Evolutionary conservation across 2,113 vertebrate species (phyloP).

Genomic region (Dicaeum eximium): DNA sequence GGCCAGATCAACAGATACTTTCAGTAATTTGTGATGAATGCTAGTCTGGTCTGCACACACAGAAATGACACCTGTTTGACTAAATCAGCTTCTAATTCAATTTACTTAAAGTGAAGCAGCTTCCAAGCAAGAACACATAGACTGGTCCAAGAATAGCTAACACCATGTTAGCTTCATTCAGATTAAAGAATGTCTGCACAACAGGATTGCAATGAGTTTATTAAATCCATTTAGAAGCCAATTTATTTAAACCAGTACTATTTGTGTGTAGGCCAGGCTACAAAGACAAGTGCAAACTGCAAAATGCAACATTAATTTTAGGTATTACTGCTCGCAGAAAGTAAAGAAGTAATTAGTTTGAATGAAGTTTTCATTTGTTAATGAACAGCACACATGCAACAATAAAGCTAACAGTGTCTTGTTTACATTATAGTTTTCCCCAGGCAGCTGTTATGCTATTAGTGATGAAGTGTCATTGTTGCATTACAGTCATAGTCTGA

Average conservation of each 20-base stretch:
- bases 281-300: neutral
- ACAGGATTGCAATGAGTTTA: slow-evolving; percentile 20
- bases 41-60: neutral
- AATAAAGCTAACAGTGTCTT: neutral
- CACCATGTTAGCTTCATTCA: slow-evolving; percentile 35
- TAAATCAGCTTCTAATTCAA: slow-evolving; percentile 29
- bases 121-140: neutral
- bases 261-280: neutral
- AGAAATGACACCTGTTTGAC: slow-evolving; percentile 18
- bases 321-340: neutral
- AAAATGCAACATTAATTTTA: neutral
- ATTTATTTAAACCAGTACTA: slow-evolving; percentile 2
- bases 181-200: slow-evolving; percentile 5
- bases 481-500: neutral
- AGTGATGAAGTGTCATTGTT: neutral
- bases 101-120: slow-evolving; percentile 6
- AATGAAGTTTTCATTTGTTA: slow-evolving; percentile 31
- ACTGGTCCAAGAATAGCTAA: slow-evolving; percentile 27
- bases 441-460: neutral
- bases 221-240: slow-evolving; percentile 35
- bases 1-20: neutral
- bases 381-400: neutral
- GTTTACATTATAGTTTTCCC: neutral
- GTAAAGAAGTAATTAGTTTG: neutral
- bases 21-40: neutral